Base-by-base conservation (phyloP, 2,888 invertebrate species). In the Chrysopilus asiliformis region DNA sequence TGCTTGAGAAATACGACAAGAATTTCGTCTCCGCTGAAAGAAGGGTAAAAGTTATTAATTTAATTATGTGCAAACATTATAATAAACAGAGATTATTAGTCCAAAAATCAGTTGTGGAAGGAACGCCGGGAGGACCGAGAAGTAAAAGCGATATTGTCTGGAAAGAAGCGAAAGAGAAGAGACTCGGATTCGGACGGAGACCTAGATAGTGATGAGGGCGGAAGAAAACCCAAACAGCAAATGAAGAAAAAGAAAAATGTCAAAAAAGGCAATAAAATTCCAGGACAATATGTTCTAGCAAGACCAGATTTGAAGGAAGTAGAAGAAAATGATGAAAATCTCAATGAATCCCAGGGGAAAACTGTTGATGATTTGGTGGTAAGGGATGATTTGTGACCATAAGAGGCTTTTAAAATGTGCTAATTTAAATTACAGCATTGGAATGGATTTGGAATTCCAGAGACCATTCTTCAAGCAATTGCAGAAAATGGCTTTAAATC, bases 401-500 rank as follows among this genome's bases (percentile, higher is more conserved):
- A n/a, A n/a, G n/a, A n/a, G n/a, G n/a, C n/a, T n/a, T n/a, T n/a
- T n/a, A n/a, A n/a, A n/a, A n/a, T n/a, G n/a, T n/a, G n/a, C n/a
- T n/a, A n/a, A n/a, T n/a, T n/a, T n/a, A n/a, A n/a, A n/a, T 38
- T 45, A 15, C 35, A 71, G 46, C 67, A 71, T 0, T 83, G 83
- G 84, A 68, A 68, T 6, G 68, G 69, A 33, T 68, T 77, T 39
- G 77, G 77, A 48, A 72, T 93, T 9, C 60, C 65, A 1, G 65
- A 70, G 3, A 58, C 69, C 3, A 71, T 95, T 38, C 55, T 90
- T 22, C 71, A 69, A 50, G 83, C 86, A 1, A 57, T 97, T 1
- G 67, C 72, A 10, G 83, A 85, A 40, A 68, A 79, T 46, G 76
- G 78, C 1, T 94, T 91, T 57, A 66, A 66, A 26, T 66, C 72